Base-by-base conservation (phyloP, 2,113 vertebrate species). In the Butastur rufipennis region DNA sequence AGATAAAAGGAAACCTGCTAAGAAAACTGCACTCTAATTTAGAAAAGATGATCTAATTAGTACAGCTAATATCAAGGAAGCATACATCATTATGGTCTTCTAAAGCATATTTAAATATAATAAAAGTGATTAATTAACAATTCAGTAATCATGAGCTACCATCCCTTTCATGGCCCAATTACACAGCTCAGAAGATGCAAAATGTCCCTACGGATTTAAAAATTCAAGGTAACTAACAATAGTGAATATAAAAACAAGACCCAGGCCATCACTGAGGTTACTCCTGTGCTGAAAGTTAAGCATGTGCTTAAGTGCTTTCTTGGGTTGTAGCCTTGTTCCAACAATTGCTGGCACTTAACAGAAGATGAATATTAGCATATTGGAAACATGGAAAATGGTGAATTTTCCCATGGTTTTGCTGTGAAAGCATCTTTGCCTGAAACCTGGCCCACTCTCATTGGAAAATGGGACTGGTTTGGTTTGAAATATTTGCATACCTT, bases 1-100 rank as follows among this genome's bases (percentile, higher is more conserved):
- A 97, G 93, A 97, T 97, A 93, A 97, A 97, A 97, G 97, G 94
- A 94, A 96, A 97, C 91, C 96, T 97, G 94, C 96, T 93, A 93
- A 95, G 95, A 96, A 97, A 97, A 88, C 89, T 92, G 94, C 94
- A 43, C 93, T 91, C 91, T 96, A 95, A 97, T 97, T 97, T 96
- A 93, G 93, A 95, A 95, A 95, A 94, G 52, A 94, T 96, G 89
- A 97, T 97, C 93, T 95, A 82, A 97, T 97, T 97, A 96, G 94
- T 91, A 93, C 84, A 93, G 94, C 94, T 97, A 96, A 97, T 97
- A 96, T 75, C 87, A 94, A 96, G 95, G 95, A 97, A 97, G 91
- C 81, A 93, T 95, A 95, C 93, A 94, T 97, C 93, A 93, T 97
- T 96, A 96, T 73, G 84, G 84, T 50, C 81, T 95, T 87, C 93